Percentiles rank a stretch among this genome's conserved stretches.
Conservation (phyloP, 64 coral and sea anemone genomes). For the Stylophora pistillata region DNA sequence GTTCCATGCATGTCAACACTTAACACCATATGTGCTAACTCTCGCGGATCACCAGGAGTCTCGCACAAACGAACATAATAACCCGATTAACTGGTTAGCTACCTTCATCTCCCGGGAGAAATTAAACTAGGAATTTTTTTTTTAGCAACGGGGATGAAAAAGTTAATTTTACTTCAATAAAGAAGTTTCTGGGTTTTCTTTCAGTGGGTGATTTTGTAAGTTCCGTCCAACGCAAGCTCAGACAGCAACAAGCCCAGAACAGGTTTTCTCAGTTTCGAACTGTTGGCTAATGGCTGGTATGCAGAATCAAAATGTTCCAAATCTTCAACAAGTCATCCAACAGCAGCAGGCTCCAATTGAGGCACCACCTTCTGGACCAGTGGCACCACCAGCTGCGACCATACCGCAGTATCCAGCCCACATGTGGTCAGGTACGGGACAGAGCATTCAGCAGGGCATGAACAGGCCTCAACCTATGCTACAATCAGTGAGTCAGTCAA, state of each 20-base stretch:
- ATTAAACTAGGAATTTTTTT: too few species aligned
- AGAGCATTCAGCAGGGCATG: conserved; percentile 20
- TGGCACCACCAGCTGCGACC: conserved; percentile 34
- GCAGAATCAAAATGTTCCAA: conserved; percentile 13
- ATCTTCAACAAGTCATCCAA: conserved; percentile 41
- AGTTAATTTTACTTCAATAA: too few species aligned
- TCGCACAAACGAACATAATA: too few species aligned
- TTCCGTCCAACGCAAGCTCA: conserved; percentile 91
- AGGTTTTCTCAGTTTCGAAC: conserved; percentile 88
- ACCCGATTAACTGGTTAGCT: too few species aligned
- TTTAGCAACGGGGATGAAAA: too few species aligned
- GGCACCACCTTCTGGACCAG: background rate
- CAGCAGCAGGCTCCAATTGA: conserved; percentile 32
- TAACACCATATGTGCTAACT: too few species aligned
- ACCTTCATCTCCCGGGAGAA: too few species aligned
- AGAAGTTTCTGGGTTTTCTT: too few species aligned
- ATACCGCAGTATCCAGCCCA: conserved; percentile 31
- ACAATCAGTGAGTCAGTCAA: conserved; percentile 40
- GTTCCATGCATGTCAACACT: too few species aligned
- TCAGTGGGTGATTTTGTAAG: too few species aligned
- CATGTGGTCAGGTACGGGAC: conserved; percentile 12
- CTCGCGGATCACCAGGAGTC: too few species aligned
- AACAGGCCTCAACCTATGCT: conserved; percentile 35
- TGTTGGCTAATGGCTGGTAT: conserved; percentile 70
- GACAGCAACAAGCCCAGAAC: conserved; percentile 96